Conservation (phyloP, 2,113 vertebrate genomes). For the Aleadryas rufinucha region DNA sequence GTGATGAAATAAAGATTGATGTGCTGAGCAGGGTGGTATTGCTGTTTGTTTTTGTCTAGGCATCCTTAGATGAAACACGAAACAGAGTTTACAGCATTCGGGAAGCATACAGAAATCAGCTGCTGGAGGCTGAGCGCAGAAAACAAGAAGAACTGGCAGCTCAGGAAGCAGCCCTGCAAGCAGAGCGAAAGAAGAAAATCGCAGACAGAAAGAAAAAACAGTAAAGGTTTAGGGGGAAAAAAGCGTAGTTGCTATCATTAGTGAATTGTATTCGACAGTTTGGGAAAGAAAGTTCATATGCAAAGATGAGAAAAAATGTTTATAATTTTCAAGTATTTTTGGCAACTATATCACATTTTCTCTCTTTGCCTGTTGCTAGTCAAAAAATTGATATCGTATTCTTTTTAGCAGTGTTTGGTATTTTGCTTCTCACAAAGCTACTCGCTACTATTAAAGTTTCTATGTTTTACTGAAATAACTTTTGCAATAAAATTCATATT, state of each 20-base stretch:
- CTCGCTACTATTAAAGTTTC: neutral
- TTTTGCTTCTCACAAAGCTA: neutral
- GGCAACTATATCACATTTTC: neutral
- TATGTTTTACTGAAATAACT: neutral
- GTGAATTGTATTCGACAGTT: neutral
- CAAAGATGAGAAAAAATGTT: neutral
- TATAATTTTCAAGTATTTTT: neutral
- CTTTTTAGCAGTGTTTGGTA: neutral
- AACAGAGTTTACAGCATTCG: slow-evolving; percentile 62
- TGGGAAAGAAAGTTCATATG: neutral
- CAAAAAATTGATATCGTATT: neutral
- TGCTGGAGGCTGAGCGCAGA: slow-evolving; percentile 65
- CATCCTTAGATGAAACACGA: slow-evolving; percentile 69
- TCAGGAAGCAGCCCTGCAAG: slow-evolving; percentile 45
- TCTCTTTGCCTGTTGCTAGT: neutral
- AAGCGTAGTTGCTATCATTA: slow-evolving; percentile 52
- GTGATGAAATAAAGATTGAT: neutral
- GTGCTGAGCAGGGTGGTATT: neutral
- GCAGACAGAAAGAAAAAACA: slow-evolving; percentile 28
- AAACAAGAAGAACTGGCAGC: slow-evolving; percentile 63
- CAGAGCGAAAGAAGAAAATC: slow-evolving; percentile 64
- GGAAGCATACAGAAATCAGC: slow-evolving; percentile 69
- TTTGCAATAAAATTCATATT: neutral
- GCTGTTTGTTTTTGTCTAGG: slow-evolving; percentile 60
- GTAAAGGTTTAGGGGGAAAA: slow-evolving; percentile 71